A percentile compares a stretch with the other conserved stretches of the same genome.
Evolutionary conservation across 2,888 invertebrate genomes (phyloP).

Genomic region (Siphonodentalium dalli): DNA sequence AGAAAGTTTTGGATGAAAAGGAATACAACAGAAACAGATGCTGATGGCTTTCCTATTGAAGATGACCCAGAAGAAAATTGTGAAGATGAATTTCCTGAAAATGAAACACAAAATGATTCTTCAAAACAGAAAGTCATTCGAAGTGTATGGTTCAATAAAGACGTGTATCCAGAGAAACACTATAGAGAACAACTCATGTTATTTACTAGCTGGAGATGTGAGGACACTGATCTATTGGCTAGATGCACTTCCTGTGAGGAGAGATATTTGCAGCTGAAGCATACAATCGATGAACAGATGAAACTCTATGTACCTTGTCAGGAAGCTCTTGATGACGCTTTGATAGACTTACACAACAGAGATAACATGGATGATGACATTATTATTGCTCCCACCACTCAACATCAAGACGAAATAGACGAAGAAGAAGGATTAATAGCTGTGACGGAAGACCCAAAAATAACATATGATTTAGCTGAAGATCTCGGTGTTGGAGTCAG

Average conservation of each 20-base stretch:
- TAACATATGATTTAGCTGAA: slow-evolving; percentile 5
- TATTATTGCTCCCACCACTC: slow-evolving; percentile 9
- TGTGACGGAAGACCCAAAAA: background rate
- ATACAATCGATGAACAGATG: background rate
- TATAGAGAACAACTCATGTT: slow-evolving; percentile 21
- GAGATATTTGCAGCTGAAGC: background rate
- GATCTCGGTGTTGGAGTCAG: slow-evolving; percentile 2
- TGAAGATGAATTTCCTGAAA: too few species aligned
- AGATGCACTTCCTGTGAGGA: slow-evolving; percentile 3
- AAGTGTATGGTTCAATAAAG: slow-evolving; percentile 16
- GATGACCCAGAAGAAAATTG: slow-evolving; percentile 5
- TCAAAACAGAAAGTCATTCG: slow-evolving; percentile 11
- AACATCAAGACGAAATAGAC: slow-evolving; percentile 9
- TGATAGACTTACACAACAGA: slow-evolving; percentile 4
- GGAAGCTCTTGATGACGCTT: slow-evolving; percentile 3
- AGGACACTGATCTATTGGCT: slow-evolving; percentile 1
- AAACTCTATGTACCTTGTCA: background rate
- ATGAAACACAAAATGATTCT: background rate
- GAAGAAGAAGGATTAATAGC: background rate
- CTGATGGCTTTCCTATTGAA: background rate
- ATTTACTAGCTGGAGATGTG: slow-evolving; percentile 17
- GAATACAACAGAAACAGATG: slow-evolving; percentile 4
- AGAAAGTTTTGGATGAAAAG: slow-evolving; percentile 1
- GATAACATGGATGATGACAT: slow-evolving; percentile 2
- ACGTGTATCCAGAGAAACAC: slow-evolving; percentile 13